These are phyloP conservation scores for Cryptocephalus moraei DNA, from an alignment of 2,888 invertebrate species.

Conservation along the genomic window DNA sequence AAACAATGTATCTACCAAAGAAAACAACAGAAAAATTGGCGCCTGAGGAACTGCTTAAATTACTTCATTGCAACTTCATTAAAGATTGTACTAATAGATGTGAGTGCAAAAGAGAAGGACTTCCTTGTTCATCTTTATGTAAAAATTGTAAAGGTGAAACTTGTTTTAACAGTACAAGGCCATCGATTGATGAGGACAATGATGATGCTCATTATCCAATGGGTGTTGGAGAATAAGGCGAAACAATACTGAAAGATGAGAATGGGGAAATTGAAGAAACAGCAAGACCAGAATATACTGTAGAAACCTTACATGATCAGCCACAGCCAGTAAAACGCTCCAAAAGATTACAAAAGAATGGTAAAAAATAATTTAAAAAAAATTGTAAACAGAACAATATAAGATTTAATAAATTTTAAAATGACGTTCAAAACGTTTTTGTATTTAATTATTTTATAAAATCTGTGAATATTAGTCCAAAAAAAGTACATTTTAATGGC, in stretches of 20 bases:
- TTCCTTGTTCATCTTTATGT: too few relatives aligned
- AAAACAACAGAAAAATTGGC: too few relatives aligned
- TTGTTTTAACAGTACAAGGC: too few relatives aligned
- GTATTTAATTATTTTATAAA: too few relatives aligned
- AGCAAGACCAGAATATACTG: too few relatives aligned
- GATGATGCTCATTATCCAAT: too few relatives aligned
- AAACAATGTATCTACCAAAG: constrained; percentile 4
- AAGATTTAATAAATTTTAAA: neutral
- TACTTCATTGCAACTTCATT: constrained; percentile 2
- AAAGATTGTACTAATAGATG: constrained; percentile 2
- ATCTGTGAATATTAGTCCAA: too few relatives aligned
- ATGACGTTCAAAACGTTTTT: neutral
- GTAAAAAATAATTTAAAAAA: neutral
- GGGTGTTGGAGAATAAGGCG: too few relatives aligned
- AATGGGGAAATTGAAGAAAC: too few relatives aligned
- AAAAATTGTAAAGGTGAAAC: too few relatives aligned
- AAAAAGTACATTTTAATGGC: too few relatives aligned
- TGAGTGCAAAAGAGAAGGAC: constrained; percentile 2
- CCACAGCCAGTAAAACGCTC: neutral
- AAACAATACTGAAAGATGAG: neutral
- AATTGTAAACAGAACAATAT: neutral
- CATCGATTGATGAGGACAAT: too few relatives aligned
- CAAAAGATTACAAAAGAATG: neutral
- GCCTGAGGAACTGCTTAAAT: constrained; percentile 1
- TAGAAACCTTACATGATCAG: neutral